These are phyloP conservation scores for Sphaerophoria taeniata DNA, from an alignment of 2,888 invertebrate genomes.

Conservation along the genomic window DNA sequence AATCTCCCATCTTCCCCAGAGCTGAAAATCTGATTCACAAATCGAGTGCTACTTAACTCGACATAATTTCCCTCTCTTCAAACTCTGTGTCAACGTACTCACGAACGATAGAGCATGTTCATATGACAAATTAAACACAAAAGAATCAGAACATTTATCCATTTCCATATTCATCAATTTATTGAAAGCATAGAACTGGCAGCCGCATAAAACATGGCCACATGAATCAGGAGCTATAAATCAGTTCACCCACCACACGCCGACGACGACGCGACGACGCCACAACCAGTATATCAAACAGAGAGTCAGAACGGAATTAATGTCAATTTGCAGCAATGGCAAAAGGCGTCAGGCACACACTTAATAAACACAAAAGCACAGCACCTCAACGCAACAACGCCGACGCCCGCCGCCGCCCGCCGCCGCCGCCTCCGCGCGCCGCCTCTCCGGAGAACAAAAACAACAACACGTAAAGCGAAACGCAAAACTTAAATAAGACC, in stretches of 20 bases:
- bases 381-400: neutral
- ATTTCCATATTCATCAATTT: conserved; percentile 70
- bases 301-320: conserved; percentile 40
- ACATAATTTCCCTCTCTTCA: conserved; percentile 17
- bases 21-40: conserved; percentile 36
- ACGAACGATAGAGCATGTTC: neutral
- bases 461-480: conserved; percentile 1
- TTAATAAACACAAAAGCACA: conserved; percentile 69
- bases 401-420: no score
- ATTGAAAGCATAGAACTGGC: conserved; percentile 28
- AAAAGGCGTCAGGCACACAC: conserved; percentile 55
- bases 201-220: conserved; percentile 36
- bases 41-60: conserved; percentile 32
- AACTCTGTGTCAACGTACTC: neutral
- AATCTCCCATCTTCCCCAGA: conserved; percentile 36
- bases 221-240: conserved; percentile 62
- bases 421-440: no score
- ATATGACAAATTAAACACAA: conserved; percentile 24
- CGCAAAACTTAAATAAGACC: conserved; percentile 69
- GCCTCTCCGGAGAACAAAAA: no score
- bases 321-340: conserved; percentile 54
- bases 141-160: conserved; percentile 33
- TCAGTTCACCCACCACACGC: conserved; percentile 60
- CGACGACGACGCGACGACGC: neutral
- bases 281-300: conserved; percentile 34